Conservation (phyloP, 2,797 vertebrate species). For the Pelochelys cantorii region DNA sequence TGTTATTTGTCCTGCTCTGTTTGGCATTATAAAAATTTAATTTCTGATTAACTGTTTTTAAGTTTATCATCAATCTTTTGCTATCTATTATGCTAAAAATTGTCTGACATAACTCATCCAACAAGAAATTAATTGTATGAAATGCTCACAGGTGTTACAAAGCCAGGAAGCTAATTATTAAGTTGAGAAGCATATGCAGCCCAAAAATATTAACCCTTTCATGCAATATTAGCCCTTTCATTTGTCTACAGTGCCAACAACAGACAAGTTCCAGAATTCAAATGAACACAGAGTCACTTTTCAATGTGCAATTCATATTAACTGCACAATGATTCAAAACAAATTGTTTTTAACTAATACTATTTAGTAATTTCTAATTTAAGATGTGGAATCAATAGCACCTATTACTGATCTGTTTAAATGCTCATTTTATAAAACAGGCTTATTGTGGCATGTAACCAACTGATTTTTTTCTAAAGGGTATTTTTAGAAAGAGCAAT, state of each 20-base stretch:
- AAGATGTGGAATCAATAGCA: constrained; percentile 1
- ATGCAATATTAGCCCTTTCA: neutral
- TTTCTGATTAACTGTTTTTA: neutral
- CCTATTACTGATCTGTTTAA: neutral
- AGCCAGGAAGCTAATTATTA: neutral
- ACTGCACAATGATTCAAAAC: neutral
- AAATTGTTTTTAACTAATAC: constrained; percentile 3
- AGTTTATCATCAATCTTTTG: neutral
- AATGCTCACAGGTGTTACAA: neutral
- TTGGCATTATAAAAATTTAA: neutral
- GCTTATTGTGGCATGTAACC: constrained; percentile 31
- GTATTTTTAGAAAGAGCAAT: constrained; percentile 35
- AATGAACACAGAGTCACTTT: neutral
- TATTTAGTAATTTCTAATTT: neutral
- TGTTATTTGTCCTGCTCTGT: neutral
- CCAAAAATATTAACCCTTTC: neutral
- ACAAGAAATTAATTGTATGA: neutral
- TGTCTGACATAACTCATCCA: neutral
- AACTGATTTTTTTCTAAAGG: constrained; percentile 4
- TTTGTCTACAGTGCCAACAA: neutral
- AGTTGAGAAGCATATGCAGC: neutral
- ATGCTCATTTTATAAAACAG: neutral
- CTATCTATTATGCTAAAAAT: neutral
- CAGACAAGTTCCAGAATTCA: neutral
- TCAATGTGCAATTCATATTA: neutral